phyloP scores from a whole-genome alignment of 2,113 vertebrate genomes.

The Eira barbara region DNA sequence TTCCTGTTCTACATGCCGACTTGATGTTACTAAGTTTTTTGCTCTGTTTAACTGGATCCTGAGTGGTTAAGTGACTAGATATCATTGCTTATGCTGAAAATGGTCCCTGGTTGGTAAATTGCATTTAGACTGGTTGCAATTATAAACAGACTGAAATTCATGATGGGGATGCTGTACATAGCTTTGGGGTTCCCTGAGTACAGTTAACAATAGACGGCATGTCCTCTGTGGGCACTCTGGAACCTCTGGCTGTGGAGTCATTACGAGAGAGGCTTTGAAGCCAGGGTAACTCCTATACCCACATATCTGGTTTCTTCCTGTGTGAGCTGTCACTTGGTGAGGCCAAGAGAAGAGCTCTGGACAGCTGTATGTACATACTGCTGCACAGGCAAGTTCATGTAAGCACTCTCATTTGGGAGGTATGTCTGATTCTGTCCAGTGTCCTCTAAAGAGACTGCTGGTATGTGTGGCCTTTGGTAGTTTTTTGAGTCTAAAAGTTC shows the following conservation, averaged over 20 bases:
- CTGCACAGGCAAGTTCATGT: not conserved
- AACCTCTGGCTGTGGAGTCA: not conserved
- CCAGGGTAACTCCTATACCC: not conserved
- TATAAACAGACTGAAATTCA: not conserved
- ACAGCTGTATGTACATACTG: not conserved
- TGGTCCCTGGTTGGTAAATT: not conserved
- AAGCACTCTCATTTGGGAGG: not conserved
- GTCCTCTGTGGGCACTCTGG: not conserved
- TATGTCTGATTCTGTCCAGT: not conserved
- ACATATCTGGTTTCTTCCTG: not conserved
- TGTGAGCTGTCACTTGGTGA: not conserved
- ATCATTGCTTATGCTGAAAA: not conserved
- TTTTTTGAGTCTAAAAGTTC: not conserved
- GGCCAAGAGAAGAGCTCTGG: not conserved
- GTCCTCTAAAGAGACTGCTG: not conserved
- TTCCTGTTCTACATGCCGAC: not conserved
- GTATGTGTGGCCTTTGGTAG: not conserved
- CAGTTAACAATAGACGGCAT: not conserved
- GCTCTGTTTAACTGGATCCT: not conserved
- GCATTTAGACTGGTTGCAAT: not conserved
- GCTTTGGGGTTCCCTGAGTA: not conserved
- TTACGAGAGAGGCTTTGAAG: not conserved
- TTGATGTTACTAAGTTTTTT: not conserved
- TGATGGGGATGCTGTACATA: not conserved
- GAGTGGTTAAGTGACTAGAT: not conserved